Conservation (phyloP, 2,113 vertebrate species). For the Cariama cristata region DNA sequence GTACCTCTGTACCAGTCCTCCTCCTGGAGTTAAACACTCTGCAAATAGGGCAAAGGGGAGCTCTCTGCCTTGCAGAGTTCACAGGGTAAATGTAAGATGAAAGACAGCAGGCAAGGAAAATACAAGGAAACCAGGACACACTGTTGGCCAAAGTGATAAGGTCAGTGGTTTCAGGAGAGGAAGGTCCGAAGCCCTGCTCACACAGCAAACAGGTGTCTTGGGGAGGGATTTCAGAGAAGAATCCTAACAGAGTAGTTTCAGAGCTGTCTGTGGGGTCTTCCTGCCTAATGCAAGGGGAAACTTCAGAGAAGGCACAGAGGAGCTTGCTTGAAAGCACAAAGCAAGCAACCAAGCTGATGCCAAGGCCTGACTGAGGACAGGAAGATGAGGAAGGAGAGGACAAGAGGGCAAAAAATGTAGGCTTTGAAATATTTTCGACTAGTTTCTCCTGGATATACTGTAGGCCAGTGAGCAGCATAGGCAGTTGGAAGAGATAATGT, state of each 20-base stretch:
- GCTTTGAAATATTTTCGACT: background rate
- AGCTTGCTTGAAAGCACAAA: background rate
- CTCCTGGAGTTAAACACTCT: background rate
- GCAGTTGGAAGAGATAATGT: background rate
- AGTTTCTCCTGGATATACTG: background rate
- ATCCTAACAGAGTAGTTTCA: background rate
- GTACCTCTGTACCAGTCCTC: background rate
- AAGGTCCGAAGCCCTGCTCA: background rate
- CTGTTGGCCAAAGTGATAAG: background rate
- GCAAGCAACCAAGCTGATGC: background rate
- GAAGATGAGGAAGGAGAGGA: background rate
- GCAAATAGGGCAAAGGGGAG: background rate
- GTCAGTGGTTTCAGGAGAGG: background rate
- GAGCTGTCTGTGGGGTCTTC: background rate
- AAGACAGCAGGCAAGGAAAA: background rate
- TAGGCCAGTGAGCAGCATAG: background rate
- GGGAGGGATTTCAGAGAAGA: background rate
- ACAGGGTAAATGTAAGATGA: background rate
- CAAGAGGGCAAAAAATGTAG: background rate
- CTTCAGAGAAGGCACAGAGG: background rate
- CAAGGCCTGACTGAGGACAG: accelerated
- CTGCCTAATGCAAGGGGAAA: background rate
- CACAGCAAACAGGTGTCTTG: background rate
- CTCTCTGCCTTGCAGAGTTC: background rate
- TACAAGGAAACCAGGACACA: background rate